Base-by-base conservation (phyloP, 2,797 vertebrate genomes). In the Anguilla anguilla region DNA sequence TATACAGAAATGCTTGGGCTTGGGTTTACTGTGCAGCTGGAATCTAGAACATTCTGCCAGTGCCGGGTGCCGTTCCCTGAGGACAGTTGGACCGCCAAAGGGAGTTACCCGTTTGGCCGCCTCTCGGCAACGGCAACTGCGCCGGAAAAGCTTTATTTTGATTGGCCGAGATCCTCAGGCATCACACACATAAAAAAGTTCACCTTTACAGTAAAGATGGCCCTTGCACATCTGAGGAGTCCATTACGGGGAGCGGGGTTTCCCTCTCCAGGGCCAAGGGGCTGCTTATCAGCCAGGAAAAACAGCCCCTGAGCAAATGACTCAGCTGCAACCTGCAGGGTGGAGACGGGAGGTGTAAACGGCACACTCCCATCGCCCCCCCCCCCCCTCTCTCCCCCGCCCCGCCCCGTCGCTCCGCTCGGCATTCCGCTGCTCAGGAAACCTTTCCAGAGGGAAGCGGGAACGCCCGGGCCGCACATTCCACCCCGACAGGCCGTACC, bases 381-480 rank as follows among this genome's bases (percentile, higher is more conserved):
- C 92, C 90, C 90, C 92, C 90, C 89, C 95, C 95, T 94, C 82
- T 90, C 15, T 53, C 35, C 35, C 35, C 86, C 87, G 64, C 53
- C n/a, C n/a, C n/a, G n/a, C n/a, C n/a, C 89, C 95, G 94, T 95
- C 92, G 91, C 90, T 92, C 90, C 89, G 86, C 92, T 93, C 92
- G 96, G 95, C 92, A 95, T 95, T 94, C 83, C 82, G 90, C 92
- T 96, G 95, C 95, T 94, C 95, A 93, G 95, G 28, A 94, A 91
- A 94, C 92, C 91, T 93, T 91, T 86, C 15, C 88, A 88, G 77
- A 91, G 93, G 95, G 93, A 95, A 94, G 94, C 2, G 92, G 93
- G 95, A 81, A 95, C 95, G 93, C 95, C 95, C 95, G 93, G 91
- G 87, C 92, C 91, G 90, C 3, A 0, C 95, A 95, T 95, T 95